Evolutionary conservation across 2,797 vertebrate genomes (phyloP).

Genomic region (Cyclopterus lumpus): DNA sequence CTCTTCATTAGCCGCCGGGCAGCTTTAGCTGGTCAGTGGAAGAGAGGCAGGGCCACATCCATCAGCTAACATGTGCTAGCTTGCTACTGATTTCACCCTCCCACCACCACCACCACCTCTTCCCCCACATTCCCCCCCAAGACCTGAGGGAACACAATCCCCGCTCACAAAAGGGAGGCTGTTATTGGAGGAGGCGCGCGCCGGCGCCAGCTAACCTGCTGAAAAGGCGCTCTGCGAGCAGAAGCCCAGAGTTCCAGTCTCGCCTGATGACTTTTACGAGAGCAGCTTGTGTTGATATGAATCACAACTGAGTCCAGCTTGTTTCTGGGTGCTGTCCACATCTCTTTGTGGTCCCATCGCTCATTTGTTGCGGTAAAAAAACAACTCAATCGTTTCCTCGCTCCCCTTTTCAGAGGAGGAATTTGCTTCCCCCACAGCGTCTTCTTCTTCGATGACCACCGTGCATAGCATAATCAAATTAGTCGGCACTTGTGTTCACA

Average conservation of each 20-base stretch:
- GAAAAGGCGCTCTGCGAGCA: conserved; percentile 78
- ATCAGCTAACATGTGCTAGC: conserved; percentile 79
- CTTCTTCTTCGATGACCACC: conserved; percentile 31
- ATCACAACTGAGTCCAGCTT: conserved; percentile 39
- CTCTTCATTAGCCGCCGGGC: conserved; percentile 82
- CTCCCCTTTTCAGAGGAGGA: conserved; percentile 20
- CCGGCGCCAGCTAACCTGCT: conserved; percentile 74
- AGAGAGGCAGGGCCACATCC: conserved; percentile 70
- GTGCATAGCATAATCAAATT: conserved; percentile 65
- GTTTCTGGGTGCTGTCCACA: conserved; percentile 38
- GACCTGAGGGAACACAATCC: conserved; percentile 70
- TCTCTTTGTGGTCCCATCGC: conserved; percentile 50
- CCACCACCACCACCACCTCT: conserved; percentile 49
- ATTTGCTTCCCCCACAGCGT: conserved; percentile 30
- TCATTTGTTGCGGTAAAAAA: conserved; percentile 32
- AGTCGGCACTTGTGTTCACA: conserved; percentile 59
- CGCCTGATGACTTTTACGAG: conserved; percentile 69
- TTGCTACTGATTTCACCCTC: conserved; percentile 67
- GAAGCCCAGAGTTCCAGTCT: conserved; percentile 72
- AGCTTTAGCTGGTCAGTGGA: conserved; percentile 78
- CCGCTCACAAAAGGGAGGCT: conserved; percentile 77
- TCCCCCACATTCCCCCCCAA: conserved; percentile 42
- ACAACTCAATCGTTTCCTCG: conserved; percentile 41
- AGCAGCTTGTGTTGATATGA: conserved; percentile 51
- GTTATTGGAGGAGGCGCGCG: conserved; percentile 72